Evolutionary conservation across 2,797 vertebrate genomes (phyloP).

Genomic region (Paguma larvata): DNA sequence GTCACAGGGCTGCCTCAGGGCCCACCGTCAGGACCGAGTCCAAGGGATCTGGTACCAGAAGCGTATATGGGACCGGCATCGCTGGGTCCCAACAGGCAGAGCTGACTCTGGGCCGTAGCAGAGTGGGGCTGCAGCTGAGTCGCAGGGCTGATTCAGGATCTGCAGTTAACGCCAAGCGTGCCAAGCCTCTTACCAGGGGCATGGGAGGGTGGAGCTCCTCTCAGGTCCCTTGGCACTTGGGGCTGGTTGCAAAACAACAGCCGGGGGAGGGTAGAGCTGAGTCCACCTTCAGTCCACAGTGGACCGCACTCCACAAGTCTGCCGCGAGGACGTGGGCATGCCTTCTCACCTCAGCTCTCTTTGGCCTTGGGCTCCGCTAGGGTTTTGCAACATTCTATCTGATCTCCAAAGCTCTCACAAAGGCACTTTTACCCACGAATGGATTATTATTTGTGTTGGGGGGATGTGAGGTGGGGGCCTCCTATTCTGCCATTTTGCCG

Average conservation of each 20-base stretch:
- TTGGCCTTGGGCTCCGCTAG: neutral
- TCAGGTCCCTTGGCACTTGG: neutral
- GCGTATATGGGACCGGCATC: neutral
- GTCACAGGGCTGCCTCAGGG: neutral
- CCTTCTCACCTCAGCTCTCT: neutral
- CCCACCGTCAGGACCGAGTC: neutral
- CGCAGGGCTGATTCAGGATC: neutral
- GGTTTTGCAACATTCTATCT: neutral
- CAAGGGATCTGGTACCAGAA: neutral
- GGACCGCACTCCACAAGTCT: neutral
- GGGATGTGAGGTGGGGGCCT: neutral
- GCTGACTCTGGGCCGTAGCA: neutral
- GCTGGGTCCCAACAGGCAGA: neutral
- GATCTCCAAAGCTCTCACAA: neutral
- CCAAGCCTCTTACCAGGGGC: neutral
- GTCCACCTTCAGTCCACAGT: neutral
- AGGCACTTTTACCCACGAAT: neutral
- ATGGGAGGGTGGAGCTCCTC: neutral
- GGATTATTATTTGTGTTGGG: neutral
- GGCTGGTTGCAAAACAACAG: neutral
- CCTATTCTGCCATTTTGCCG: neutral
- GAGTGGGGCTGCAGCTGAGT: neutral
- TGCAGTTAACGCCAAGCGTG: neutral
- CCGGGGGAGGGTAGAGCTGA: neutral
- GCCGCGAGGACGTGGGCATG: neutral